These are phyloP conservation scores for Crax fasciolata DNA, from an alignment of 2,797 vertebrate species.

Conservation along the genomic window DNA sequence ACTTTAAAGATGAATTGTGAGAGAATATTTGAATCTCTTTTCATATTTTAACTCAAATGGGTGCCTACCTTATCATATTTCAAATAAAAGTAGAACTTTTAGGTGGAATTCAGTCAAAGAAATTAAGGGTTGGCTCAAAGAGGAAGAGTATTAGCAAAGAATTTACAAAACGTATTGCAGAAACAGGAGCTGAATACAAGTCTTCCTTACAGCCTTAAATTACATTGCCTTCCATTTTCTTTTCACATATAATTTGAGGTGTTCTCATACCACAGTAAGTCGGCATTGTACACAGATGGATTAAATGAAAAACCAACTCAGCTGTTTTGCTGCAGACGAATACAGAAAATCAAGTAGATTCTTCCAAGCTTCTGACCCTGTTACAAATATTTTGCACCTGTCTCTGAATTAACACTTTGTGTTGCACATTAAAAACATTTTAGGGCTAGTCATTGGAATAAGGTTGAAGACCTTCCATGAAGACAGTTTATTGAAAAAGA, in stretches of 20 bases:
- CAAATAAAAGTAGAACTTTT: conserved; percentile 15
- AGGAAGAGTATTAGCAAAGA: neutral
- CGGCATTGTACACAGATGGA: neutral
- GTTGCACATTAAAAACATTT: neutral
- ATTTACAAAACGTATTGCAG: conserved; percentile 5
- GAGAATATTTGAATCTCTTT: conserved; percentile 17
- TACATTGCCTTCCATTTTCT: neutral
- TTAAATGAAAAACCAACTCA: neutral
- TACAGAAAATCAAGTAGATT: neutral
- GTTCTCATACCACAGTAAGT: neutral
- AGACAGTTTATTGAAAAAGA: neutral
- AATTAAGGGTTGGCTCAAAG: neutral
- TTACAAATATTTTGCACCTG: neutral
- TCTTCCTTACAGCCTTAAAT: neutral
- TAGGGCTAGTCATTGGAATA: neutral
- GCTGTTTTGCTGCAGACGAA: neutral
- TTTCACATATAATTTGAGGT: neutral
- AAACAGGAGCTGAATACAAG: neutral
- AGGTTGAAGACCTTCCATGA: neutral
- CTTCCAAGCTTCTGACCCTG: neutral
- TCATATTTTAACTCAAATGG: conserved; percentile 51
- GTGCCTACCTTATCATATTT: neutral
- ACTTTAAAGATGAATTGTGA: conserved; percentile 53
- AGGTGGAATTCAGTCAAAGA: neutral
- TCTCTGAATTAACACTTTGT: neutral